Evolutionary conservation across 1,140 invertebrate genomes (phyloP), one percentile per base, ranked within the genome.

Genomic region (Caenorhabditis briggsae): DNA sequence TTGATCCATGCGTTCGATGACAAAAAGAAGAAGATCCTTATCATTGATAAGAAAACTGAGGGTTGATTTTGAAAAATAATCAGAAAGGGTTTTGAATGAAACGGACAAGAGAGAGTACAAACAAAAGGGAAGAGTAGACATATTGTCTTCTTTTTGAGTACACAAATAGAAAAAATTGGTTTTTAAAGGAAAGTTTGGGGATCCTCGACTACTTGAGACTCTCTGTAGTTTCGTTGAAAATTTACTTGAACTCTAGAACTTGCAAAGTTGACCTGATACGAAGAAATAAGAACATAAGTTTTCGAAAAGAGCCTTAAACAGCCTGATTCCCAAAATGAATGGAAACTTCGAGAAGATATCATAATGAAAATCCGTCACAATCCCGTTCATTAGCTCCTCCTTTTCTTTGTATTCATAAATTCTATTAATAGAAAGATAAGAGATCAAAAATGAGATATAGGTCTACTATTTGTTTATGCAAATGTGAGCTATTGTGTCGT

Each of bases 391-490:
- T n/a, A 58, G n/a, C 14, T n/a, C 16, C 16, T n/a, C 18, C 18
- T 7, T 61, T 12, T n/a, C 25, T 25, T 25, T 61, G 20, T 61
- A 61, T 61, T 25, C 23, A 61, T 61, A 61, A 23, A 25, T 61
- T 61, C 59, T 61, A 33, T 33, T 33, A 33, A 33, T 33, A 25
- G 1, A 25, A 20, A 61, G 59, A 61, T 61, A 61, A 25, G 59
- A 61, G 59, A 61, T 61, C 59, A 61, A 61, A 20, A 20, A 61
- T 61, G 59, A 61, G 59, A 61, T 61, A 33, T 61, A 58, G 56
- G n/a, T 58, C 56, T 58, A 58, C n/a, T 58, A 61, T 61, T 61
- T 61, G 59, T 61, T 61, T 61, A 61, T 61, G 59, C 59, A 61
- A 25, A 61, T 33, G 25, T 61, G 23, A 61, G 23, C 56, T 20